Conservation (phyloP, 1,140 invertebrate species). For the Papilio polytes region DNA sequence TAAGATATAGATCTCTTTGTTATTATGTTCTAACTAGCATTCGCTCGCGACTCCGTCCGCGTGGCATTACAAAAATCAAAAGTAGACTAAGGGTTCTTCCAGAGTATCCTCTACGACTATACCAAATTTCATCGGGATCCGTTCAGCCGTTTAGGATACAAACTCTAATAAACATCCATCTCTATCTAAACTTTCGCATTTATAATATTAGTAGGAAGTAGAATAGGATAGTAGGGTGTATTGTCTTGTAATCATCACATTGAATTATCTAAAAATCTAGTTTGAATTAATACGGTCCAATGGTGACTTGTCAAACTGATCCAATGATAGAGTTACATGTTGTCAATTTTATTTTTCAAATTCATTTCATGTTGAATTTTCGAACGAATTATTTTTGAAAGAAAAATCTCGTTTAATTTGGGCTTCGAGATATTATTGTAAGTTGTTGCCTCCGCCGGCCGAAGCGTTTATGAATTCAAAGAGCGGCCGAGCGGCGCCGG, state of each 20-base stretch:
- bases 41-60: too few relatives aligned
- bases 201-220: too few relatives aligned
- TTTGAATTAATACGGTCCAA: not conserved
- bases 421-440: slow-evolving; percentile 4
- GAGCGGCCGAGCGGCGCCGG: slow-evolving; percentile 34
- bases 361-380: not conserved
- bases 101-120: too few relatives aligned
- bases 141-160: too few relatives aligned
- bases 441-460: slow-evolving; percentile 12
- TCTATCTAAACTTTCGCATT: too few relatives aligned
- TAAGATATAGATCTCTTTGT: not conserved
- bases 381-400: not conserved
- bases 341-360: too few relatives aligned
- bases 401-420: slow-evolving; percentile 9
- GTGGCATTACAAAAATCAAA: too few relatives aligned
- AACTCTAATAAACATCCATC: too few relatives aligned
- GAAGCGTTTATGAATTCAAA: slow-evolving; percentile 39
- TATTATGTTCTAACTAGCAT: not conserved
- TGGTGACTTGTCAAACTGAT: too few relatives aligned
- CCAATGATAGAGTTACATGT: too few relatives aligned
- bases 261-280: not conserved
- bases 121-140: too few relatives aligned
- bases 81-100: too few relatives aligned
- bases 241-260: not conserved
- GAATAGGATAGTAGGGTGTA: not conserved